These are phyloP conservation scores for Theropithecus gelada DNA, from an alignment of 2,113 vertebrate species.

Conservation along the genomic window DNA sequence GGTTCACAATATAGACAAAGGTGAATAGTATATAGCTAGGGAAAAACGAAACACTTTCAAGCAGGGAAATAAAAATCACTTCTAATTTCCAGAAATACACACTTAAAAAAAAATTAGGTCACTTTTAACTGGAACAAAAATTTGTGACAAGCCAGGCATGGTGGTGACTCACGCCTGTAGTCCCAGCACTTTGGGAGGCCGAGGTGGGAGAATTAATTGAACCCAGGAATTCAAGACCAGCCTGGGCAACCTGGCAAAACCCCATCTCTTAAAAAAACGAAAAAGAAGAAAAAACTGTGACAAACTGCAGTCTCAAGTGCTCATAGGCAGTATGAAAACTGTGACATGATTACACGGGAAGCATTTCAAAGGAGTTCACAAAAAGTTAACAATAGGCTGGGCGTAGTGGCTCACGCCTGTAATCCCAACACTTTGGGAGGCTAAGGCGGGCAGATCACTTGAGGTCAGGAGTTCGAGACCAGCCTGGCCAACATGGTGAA, in stretches of 20 bases:
- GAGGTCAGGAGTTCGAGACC: neutral
- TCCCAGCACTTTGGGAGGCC: too few species aligned
- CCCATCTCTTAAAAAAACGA: too few species aligned
- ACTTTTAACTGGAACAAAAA: constrained; percentile 30
- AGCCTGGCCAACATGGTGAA: too few species aligned
- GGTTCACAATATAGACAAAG: neutral
- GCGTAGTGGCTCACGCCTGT: too few species aligned
- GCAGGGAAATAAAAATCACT: neutral
- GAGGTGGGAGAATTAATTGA: too few species aligned
- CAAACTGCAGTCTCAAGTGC: neutral
- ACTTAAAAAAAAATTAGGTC: neutral
- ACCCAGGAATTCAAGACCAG: too few species aligned
- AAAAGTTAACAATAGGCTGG: too few species aligned
- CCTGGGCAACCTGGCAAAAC: too few species aligned
- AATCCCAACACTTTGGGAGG: too few species aligned
- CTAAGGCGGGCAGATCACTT: too few species aligned
- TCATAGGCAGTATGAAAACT: neutral
- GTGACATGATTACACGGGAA: neutral
- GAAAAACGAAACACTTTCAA: neutral
- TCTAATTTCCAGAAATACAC: neutral
- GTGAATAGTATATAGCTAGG: neutral
- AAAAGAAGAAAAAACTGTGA: neutral
- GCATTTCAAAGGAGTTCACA: neutral
- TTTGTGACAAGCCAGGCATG: too few species aligned
- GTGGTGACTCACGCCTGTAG: too few species aligned